Base-by-base conservation (phyloP, 1,140 invertebrate genomes). In the Thaumetopoea pityocampa region DNA sequence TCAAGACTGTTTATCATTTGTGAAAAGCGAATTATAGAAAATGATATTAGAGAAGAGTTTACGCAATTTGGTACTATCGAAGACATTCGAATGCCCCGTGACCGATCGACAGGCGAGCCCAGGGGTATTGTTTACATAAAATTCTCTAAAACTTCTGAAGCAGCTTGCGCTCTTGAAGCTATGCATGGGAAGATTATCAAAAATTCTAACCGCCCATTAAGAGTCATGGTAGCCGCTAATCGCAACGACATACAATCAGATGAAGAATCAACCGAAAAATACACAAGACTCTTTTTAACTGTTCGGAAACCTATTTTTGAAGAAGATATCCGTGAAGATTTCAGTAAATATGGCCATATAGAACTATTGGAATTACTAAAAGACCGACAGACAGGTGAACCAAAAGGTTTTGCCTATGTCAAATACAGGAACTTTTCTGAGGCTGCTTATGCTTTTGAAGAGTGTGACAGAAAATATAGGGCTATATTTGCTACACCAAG, bases 401-500 rank as follows among this genome's bases (percentile, higher is more conserved):
- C 90, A 32, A 97, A 96, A 87, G 95, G 95, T 5, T 95, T 96
- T 81, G 96, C 92, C 15, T 98, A 96, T 73, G 92, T 97, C 0
- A 94, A 93, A 67, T 97, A 90, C 72, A 89, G 89, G 58, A 93
- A 91, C 87, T 81, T 94, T 66, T 94, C 93, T 16, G 92, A 96
- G 85, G 94, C 95, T 1, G 95, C 96, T 0, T 86, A 88, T 54
- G 96, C 96, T 0, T 94, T 91, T 83, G 96, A 97, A 85, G 90
- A 93, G 46, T 96, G 95, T 79, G 93, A 96, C 60, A 87, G 89
- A 52, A 92, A 92, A 51, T 97, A 92, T 63, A 94, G 94, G 73
- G 93, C 95, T 17, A 94, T 96, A 7, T 97, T 96, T 87, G 95
- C 96, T n/a, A 92, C 94, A 60, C 94, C 94, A 3, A 92, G 92